Base-by-base conservation (phyloP, 2,888 invertebrate genomes). In the Bimastos eiseni region DNA sequence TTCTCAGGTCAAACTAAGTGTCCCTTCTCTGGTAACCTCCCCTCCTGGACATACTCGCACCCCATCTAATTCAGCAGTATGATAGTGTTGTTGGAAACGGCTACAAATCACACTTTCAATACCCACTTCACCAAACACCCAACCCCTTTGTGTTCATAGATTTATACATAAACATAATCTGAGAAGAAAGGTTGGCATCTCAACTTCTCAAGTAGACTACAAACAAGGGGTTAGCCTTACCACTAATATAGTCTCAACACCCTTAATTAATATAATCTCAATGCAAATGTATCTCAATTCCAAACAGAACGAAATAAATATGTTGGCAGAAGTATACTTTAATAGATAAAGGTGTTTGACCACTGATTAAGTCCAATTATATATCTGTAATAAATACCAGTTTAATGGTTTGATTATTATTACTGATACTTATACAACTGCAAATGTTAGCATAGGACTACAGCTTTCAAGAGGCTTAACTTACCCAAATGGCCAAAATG, bases 91-190 rank as follows among this genome's bases (percentile, higher is more conserved):
- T 30, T 70, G n/a, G 0, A 8, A 8, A 5, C 3, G n/a, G 70
- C 8, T 70, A 70, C 30, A 70, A 70, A 30, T 70, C 8, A n/a
- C n/a, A n/a, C 8, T 13, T 3, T 70, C n/a, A n/a, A 70, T 30
- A 8, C 70, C 70, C 70, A 30, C 11, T 70, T n/a, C 30, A n/a
- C 4, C 4, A 70, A 6, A n/a, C 8, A 30, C n/a, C n/a, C 8
- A 70, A n/a, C n/a, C n/a, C 70, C 70, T n/a, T n/a, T 70, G 70
- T 30, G 11, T 13, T 70, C 11, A n/a, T 17, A 13, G n/a, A n/a
- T 70, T 70, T n/a, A n/a, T 70, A n/a, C n/a, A 70, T n/a, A 70
- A 70, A n/a, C 70, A n/a, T n/a, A 70, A 70, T 70, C 70, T 70
- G 70, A 70, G 70, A 70, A 70, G 38, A n/a, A 33, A 30, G 38